Base-by-base conservation (phyloP, 2,113 vertebrate genomes). In the Lampris incognitus region DNA sequence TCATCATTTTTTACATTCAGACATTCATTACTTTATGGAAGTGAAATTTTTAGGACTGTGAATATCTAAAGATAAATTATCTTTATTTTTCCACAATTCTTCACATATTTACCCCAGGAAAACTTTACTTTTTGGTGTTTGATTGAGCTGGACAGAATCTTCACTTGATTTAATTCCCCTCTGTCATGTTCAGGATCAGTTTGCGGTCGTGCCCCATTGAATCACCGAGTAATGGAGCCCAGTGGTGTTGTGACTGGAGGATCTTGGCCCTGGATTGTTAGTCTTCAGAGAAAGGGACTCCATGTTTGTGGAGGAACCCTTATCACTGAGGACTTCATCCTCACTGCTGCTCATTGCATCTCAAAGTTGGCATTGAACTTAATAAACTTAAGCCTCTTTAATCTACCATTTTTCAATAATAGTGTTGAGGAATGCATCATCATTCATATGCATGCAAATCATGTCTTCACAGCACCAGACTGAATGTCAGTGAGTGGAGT, bases 251-350 rank as follows among this genome's bases (percentile, higher is more conserved):
- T 63, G 13, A 48, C 69, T 36, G 64, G 52, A n/a, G 84, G 65
- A 10, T 66, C 39, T 0, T 96, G 95, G 94, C 94, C 95, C 1
- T 95, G 94, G 95, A 91, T 95, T 61, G 93, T 92, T 41, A 92
- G 94, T 71, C 76, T 96, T 52, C 89, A 90, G 13, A 44, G 69
- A 3, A 40, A 75, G 0, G 56, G 84, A 0, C 0, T 2, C 0
- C 92, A 93, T 5, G 9, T 89, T 7, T 96, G 94, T 57, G 93
- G 93, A 13, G 95, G 92, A 77, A 89, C 93, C 37, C 91, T 96
- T 66, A 90, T 96, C 0, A 1, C 85, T 24, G 44, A 68, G 0
- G 81, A n/a, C 0, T 93, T 93, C 88, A 88, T 96, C 69, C 61
- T 95, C 61, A 94, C 83, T n/a, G 65, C 87, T 62, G 82, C 76